Percentiles rank a stretch among this genome's conserved stretches.
phyloP scores from a whole-genome alignment of 2,888 invertebrate species.

The Drosophila differens region DNA sequence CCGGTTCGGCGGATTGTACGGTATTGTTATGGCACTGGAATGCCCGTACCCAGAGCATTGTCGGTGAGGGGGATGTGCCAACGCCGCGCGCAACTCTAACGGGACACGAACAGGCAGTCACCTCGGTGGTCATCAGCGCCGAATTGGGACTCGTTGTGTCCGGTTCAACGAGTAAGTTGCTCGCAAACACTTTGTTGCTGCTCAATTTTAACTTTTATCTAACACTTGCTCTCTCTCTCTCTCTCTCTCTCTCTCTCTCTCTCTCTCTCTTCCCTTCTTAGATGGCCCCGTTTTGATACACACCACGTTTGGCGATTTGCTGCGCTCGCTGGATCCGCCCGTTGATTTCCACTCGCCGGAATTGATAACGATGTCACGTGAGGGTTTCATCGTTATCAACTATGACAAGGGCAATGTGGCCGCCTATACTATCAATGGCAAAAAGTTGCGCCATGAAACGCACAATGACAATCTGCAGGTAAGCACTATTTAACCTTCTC shows the following conservation, averaged over 20 bases:
- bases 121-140: slow-evolving; percentile 97
- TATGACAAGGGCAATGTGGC: slow-evolving; percentile 97
- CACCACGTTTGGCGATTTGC: slow-evolving; percentile 98
- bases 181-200: neutral
- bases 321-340: slow-evolving; percentile 95
- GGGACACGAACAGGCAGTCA: slow-evolving; percentile 98
- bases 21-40: slow-evolving; percentile 99
- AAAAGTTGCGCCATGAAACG: slow-evolving; percentile 94
- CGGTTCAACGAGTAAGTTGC: slow-evolving; percentile 90
- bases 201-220: neutral
- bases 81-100: slow-evolving; percentile 98
- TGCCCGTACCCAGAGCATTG: slow-evolving; percentile 97
- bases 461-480: slow-evolving; percentile 98
- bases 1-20: slow-evolving; percentile 99
- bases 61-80: slow-evolving; percentile 97
- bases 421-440: slow-evolving; percentile 97
- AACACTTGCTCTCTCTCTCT: no score
- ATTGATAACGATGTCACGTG: slow-evolving; percentile 96
- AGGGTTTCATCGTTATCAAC: slow-evolving; percentile 97
- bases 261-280: slow-evolving; percentile 77
- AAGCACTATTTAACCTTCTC: slow-evolving; percentile 51
- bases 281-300: slow-evolving; percentile 98
- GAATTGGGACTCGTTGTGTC: slow-evolving; percentile 99
- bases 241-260: neutral
- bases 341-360: slow-evolving; percentile 91